Conservation (phyloP, 2,797 vertebrate genomes). For the Acanthurus tractus region DNA sequence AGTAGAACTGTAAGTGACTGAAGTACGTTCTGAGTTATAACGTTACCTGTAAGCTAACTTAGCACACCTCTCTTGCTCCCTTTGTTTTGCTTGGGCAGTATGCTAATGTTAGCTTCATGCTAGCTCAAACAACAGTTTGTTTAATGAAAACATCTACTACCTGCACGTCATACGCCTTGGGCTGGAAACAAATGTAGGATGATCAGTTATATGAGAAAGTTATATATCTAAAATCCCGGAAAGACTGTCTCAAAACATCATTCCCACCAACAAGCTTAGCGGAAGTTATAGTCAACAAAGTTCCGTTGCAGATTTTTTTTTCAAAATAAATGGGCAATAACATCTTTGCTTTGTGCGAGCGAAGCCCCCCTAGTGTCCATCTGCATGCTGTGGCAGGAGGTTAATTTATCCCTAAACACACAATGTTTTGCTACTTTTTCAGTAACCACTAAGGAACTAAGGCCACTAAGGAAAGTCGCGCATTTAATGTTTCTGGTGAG, state of each 20-base stretch:
- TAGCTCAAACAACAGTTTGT: neutral
- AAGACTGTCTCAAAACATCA: neutral
- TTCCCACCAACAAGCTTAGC: slow-evolving; percentile 1
- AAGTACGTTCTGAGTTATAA: neutral
- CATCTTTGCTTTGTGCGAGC: neutral
- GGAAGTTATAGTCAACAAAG: slow-evolving; percentile 22
- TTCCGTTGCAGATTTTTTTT: neutral
- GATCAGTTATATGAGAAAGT: neutral
- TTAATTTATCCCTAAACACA: too few species aligned
- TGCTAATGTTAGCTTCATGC: slow-evolving; percentile 50
- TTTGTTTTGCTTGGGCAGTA: slow-evolving; percentile 59
- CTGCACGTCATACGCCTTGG: accelerated
- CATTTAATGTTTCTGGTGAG: neutral
- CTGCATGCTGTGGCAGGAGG: too few species aligned
- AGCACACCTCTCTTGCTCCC: neutral
- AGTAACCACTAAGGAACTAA: too few species aligned
- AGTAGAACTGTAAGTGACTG: neutral
- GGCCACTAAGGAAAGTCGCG: neutral
- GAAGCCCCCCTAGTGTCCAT: slow-evolving; percentile 10
- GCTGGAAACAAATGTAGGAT: neutral
- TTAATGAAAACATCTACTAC: neutral
- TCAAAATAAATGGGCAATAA: slow-evolving; percentile 54
- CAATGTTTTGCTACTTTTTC: neutral
- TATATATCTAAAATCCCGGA: slow-evolving; percentile 26
- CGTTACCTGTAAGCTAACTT: slow-evolving; percentile 18